Percentiles rank a stretch among this genome's conserved stretches.
These are phyloP conservation scores for Microcebus tavaratra DNA, from an alignment of 2,113 vertebrate species.

Conservation along the genomic window DNA sequence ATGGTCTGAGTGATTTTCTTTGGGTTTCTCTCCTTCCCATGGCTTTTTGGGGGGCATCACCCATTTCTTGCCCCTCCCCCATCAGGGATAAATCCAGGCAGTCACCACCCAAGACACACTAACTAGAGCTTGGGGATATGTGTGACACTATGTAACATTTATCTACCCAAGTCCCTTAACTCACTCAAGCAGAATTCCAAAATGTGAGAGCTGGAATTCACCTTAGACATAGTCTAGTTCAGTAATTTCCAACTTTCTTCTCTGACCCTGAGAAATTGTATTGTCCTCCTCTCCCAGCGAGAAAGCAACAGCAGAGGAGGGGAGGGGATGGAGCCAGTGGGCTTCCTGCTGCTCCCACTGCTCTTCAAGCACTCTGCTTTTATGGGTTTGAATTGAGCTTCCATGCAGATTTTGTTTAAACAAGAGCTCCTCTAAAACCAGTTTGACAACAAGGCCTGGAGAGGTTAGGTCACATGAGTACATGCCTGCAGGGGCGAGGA, in stretches of 20 bases:
- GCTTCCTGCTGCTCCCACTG: not conserved
- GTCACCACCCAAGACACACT: not conserved
- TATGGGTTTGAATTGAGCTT: not conserved
- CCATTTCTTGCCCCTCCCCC: not conserved
- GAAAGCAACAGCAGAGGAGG: not conserved
- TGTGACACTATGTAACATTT: not conserved
- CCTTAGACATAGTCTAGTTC: not conserved
- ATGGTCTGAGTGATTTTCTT: not conserved
- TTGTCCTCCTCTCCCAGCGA: not conserved
- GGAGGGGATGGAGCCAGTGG: not conserved
- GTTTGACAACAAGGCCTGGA: not conserved
- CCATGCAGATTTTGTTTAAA: not conserved
- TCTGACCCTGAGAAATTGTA: not conserved
- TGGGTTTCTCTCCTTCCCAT: not conserved
- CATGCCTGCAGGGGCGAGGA: too few relatives aligned
- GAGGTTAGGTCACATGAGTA: not conserved
- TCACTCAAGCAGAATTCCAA: not conserved
- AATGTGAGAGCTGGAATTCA: not conserved
- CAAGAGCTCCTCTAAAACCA: not conserved
- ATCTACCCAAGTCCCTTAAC: not conserved
- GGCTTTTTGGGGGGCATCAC: not conserved
- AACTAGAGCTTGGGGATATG: not conserved
- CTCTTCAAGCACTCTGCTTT: not conserved
- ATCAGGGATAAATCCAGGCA: not conserved
- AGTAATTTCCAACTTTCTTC: not conserved